Base-by-base conservation (phyloP, 30 jellyfish, hydroid and myxozoan genomes). In the Pelagia noctiluca region DNA sequence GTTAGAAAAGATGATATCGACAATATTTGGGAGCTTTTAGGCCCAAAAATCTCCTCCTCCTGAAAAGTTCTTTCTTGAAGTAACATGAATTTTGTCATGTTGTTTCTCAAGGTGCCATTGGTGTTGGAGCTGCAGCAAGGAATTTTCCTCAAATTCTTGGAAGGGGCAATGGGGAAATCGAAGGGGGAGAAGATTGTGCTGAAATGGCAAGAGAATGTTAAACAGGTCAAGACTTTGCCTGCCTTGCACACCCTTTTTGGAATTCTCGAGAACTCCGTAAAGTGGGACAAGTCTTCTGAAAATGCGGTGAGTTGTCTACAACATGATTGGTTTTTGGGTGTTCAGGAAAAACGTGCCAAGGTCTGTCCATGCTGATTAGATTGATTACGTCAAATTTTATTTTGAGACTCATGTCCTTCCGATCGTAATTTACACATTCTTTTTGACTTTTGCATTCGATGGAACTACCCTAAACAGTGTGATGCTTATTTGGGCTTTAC, bases 261-360 rank as follows among this genome's bases (percentile, higher is more conserved):
- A 36, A 78, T 92, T 42, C 82, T 92, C 18, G 98, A 92, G 47
- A 92, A 92, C 75, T 83, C 96, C n/a, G 89, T 92, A 25, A 70
- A 71, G 47, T 92, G 98, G 98, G 96, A 92, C 49, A 86, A 75
- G 28, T 92, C 98, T n/a, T 78, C 96, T 2, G 98, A 92, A 52
- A 78, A 85, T 28, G 83, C 81, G 37, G 98, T 92, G 53, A 62
- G 95, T 73, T 23, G 35, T 16, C 30, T 31, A 18, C 52, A 1
- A 1, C 26, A 18, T 10, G 5, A 2, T 71, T 36, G 21, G 16
- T 4, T 63, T 42, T 2, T 19, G 26, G 8, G 12, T 4, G 4
- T 63, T 23, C n/a, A n/a, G n/a, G n/a, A n/a, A n/a, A n/a, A n/a
- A n/a, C n/a, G n/a, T n/a, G n/a, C n/a, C n/a, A n/a, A n/a, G n/a